Percentiles rank a stretch among this genome's conserved stretches.
These are phyloP conservation scores for Ophthalmolycus amberensis DNA, from an alignment of 2,113 vertebrate genomes.

Conservation along the genomic window DNA sequence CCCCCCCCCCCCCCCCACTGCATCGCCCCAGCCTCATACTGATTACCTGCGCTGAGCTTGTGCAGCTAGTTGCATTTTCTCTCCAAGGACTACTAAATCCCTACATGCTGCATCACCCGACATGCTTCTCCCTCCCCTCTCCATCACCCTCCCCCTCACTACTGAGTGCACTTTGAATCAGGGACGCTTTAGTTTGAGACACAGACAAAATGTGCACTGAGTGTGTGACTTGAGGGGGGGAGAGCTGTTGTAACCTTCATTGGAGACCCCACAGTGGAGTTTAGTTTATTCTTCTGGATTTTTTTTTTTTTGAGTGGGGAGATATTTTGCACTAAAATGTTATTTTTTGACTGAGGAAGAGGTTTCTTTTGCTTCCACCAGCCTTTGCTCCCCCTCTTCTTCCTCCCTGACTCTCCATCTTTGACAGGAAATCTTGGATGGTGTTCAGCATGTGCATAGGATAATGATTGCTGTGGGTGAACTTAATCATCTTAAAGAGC, in stretches of 20 bases:
- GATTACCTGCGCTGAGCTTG: slow-evolving; percentile 35
- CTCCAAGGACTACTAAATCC: slow-evolving; percentile 45
- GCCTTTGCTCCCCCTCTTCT: slow-evolving; percentile 34
- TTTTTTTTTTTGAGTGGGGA: slow-evolving; percentile 44
- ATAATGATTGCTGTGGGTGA: slow-evolving; percentile 15
- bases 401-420: slow-evolving; percentile 18
- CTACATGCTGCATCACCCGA: slow-evolving; percentile 46
- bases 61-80: slow-evolving; percentile 27
- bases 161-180: slow-evolving; percentile 83
- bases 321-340: slow-evolving; percentile 71
- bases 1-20: background rate
- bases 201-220: slow-evolving; percentile 67
- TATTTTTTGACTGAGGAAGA: slow-evolving; percentile 42
- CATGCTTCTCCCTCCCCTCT: slow-evolving; percentile 25
- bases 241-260: slow-evolving; percentile 6
- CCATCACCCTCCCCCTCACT: slow-evolving; percentile 49
- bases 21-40: slow-evolving; percentile 19
- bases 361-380: slow-evolving; percentile 55
- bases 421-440: slow-evolving; percentile 17
- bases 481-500: slow-evolving; percentile 23
- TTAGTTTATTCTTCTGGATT: slow-evolving; percentile 32
- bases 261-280: slow-evolving; percentile 19
- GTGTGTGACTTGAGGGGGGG: slow-evolving; percentile 14
- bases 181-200: slow-evolving; percentile 75
- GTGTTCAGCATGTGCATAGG: slow-evolving; percentile 22